Base-by-base conservation (phyloP, 1,140 invertebrate genomes). In the Leptoteleia sp. region DNA sequence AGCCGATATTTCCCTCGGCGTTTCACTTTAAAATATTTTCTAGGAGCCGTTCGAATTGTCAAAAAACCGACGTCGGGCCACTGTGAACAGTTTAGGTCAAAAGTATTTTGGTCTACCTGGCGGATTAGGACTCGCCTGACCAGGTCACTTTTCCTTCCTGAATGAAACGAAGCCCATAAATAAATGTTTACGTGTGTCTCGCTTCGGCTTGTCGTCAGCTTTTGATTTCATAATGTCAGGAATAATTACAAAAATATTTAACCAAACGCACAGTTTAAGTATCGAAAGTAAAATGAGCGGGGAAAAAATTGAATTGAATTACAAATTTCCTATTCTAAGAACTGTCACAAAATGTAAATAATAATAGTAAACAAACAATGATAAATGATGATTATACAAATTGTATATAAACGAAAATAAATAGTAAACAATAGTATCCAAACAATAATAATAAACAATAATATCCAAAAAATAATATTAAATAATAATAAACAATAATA, bases 51-150 rank as follows among this genome's bases (percentile, higher is more conserved):
- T 35, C 4, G 16, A 13, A 12, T 67, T 54, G 48, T 54, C 38
- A 47, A 65, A 70, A 59, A 70, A 70, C 33, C 54, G 13, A 59
- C 7, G n/a, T n/a, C 40, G 47, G 27, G 52, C 65, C 52, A 70
- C 65, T 9, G 65, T 59, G 59, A 57, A 50, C 15, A 31, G 65
- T 57, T 57, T 59, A 42, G 40, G 33, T 9, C n/a, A 45, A 61
- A 59, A 70, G 67, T 57, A 52, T 68, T 68, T 47, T 48, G 15
- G 42, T 33, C 54, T 72, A 61, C 68, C 68, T 71, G 67, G 37
- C 42, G 16, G 52, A 65, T 75, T 67, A 65, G 31, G 42, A 57
- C 33, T 7, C 12, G 37, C n/a, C 13, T 29, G 42, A 15, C 35
- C 50, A 57, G 70, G 59, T 73, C 50, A 73, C 40, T 59, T 75